These are phyloP conservation scores for Metacarcinus magister DNA, from an alignment of 2,888 invertebrate genomes.

Conservation along the genomic window DNA sequence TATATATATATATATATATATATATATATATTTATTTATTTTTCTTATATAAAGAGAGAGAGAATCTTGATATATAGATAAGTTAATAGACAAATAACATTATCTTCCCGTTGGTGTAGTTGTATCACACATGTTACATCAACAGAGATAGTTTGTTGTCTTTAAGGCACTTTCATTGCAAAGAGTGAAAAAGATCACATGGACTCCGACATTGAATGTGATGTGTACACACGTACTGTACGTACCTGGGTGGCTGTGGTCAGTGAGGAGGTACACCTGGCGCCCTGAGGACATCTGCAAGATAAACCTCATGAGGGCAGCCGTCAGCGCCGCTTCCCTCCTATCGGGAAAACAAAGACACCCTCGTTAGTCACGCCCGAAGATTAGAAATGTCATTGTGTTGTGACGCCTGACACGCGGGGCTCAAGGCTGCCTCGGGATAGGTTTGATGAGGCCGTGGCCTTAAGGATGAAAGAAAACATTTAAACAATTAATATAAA, in stretches of 20 bases:
- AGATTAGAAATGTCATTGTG: neutral
- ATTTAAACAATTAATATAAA: neutral
- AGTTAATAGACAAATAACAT: neutral
- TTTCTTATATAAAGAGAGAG: neutral
- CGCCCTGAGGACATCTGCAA: neutral
- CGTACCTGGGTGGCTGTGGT: neutral
- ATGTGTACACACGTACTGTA: neutral
- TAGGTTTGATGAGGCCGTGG: neutral
- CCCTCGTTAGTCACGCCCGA: neutral
- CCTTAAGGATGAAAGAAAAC: neutral
- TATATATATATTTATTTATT: neutral
- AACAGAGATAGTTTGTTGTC: neutral
- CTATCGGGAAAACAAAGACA: neutral
- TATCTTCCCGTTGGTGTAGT: neutral
- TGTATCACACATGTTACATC: neutral
- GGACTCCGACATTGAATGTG: neutral
- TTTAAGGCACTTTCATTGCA: neutral
- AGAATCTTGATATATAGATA: too few relatives aligned
- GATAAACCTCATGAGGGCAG: neutral
- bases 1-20: neutral
- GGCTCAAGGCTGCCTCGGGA: neutral
- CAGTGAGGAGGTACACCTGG: neutral
- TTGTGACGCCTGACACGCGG: neutral
- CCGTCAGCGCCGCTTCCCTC: neutral
- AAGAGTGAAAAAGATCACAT: neutral